Evolutionary conservation across 1,140 invertebrate species (phyloP).

Genomic region (Hirudo medicinalis): DNA sequence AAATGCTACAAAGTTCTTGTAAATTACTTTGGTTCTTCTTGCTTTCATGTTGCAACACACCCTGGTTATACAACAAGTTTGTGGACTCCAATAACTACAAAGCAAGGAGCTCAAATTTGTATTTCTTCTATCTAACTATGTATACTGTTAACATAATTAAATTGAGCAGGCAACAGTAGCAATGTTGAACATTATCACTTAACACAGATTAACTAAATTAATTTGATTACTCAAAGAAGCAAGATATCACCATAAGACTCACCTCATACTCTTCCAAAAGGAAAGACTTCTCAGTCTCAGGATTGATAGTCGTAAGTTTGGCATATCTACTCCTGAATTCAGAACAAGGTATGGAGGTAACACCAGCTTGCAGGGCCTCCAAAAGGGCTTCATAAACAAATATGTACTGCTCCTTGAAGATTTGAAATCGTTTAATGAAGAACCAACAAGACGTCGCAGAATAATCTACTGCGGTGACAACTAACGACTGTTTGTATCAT

Average conservation of each 20-base stretch:
- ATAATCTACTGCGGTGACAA: slow-evolving; percentile 1
- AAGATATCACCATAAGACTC: slow-evolving; percentile 42
- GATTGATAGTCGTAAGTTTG: slow-evolving; percentile 91
- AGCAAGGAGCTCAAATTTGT: background rate
- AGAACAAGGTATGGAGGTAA: slow-evolving; percentile 61
- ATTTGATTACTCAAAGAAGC: too few species aligned
- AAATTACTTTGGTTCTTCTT: background rate
- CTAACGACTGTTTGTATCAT: slow-evolving; percentile 43
- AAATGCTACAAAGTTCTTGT: too few species aligned
- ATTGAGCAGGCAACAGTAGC: too few species aligned
- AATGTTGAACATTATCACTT: too few species aligned
- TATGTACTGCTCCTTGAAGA: slow-evolving; percentile 80
- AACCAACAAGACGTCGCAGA: background rate
- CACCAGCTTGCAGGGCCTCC: slow-evolving; percentile 58
- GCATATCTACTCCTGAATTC: slow-evolving; percentile 79
- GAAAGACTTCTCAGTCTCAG: slow-evolving; percentile 93
- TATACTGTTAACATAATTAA: too few species aligned
- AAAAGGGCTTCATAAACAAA: slow-evolving; percentile 67
- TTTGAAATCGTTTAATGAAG: background rate
- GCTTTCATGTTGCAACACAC: background rate
- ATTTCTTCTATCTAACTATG: slow-evolving; percentile 21
- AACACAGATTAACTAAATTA: too few species aligned
- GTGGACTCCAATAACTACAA: background rate
- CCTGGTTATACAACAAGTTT: slow-evolving; percentile 2
- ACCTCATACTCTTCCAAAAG: slow-evolving; percentile 94